Evolutionary conservation across 2,113 vertebrate species (phyloP).

Genomic region (Hydrolagus affinis): DNA sequence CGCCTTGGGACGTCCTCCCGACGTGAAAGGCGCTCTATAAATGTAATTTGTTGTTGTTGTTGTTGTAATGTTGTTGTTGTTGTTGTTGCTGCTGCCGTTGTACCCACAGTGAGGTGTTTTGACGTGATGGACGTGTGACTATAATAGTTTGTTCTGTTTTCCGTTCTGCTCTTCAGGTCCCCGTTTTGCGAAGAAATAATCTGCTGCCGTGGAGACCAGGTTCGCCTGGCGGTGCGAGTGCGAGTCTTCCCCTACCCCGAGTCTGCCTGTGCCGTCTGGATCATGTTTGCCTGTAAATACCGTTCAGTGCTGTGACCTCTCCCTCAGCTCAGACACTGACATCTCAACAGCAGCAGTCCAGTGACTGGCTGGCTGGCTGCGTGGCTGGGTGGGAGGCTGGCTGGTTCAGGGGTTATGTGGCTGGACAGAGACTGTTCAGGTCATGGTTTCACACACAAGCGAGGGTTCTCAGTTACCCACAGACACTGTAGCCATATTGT

Average conservation of each 20-base stretch:
- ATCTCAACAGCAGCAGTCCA: background rate
- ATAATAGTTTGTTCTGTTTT: background rate
- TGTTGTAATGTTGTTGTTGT: too few relatives aligned
- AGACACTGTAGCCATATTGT: background rate
- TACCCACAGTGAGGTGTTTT: too few relatives aligned
- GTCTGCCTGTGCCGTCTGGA: conserved; percentile 85
- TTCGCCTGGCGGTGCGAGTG: conserved; percentile 81
- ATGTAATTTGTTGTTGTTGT: too few relatives aligned
- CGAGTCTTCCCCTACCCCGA: conserved; percentile 86
- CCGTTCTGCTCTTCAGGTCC: conserved; percentile 57
- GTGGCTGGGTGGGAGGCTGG: conserved; percentile 46
- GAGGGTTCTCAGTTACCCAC: background rate
- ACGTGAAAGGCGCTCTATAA: too few relatives aligned
- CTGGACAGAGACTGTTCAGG: background rate
- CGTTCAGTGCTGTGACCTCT: conserved; percentile 74
- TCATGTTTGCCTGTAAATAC: conserved; percentile 98
- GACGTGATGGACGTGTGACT: too few relatives aligned
- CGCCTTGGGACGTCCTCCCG: too few relatives aligned
- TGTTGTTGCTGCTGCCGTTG: too few relatives aligned
- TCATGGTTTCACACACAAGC: background rate
- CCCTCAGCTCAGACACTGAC: background rate
- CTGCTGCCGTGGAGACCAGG: conserved; percentile 87
- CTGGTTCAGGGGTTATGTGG: background rate
- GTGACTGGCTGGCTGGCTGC: conserved; percentile 35
- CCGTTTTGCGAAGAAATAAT: conserved; percentile 89